Base-by-base conservation (phyloP, 2,113 vertebrate species). In the Anhinga rufa region DNA sequence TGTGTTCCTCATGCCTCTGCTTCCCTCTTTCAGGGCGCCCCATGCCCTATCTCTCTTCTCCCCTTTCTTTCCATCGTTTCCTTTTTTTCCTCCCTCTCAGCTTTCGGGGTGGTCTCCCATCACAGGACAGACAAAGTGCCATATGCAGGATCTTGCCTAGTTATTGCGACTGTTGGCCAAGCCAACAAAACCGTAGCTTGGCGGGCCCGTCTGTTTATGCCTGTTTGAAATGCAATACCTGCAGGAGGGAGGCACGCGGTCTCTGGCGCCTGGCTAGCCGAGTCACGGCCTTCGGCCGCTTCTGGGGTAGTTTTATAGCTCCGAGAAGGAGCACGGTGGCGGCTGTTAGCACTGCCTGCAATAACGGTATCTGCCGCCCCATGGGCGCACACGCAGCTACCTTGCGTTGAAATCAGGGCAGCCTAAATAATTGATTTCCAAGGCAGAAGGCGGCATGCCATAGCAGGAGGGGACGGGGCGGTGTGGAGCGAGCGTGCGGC, bases 401-500 rank as follows among this genome's bases (percentile, higher is more conserved):
- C 65, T 94, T 28, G 1, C 4, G 0, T 20, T 26, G 86, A 92
- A 94, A 96, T 93, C 90, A 94, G 92, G 90, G 93, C 93, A 93
- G 90, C 85, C 90, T 92, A 80, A 96, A 96, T 96, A 92, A 94
- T 89, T 95, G 93, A 96, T 96, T 93, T 90, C 84, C 2, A 12
- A 86, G 82, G 90, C 82, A 58, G 85, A 86, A 84, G 65, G 17
- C 7, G 17, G 69, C 83, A 3, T 9, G 18, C 42, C 31, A 0
- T 8, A 64, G 85, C 19, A 14, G 16, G 75, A 86, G 62, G 29
- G 44, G 44, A 70, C 1, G 8, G 49, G 36, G 15, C 44, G 49
- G 57, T 16, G 64, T 13, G 79, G 24, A 18, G 34, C 0, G n/a
- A 81, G 52, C 7, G 5, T 36, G 83, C 5, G 12, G 36, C 58